Evolutionary conservation across 1,140 invertebrate genomes (phyloP).

Genomic region (Ganaspis sp.): DNA sequence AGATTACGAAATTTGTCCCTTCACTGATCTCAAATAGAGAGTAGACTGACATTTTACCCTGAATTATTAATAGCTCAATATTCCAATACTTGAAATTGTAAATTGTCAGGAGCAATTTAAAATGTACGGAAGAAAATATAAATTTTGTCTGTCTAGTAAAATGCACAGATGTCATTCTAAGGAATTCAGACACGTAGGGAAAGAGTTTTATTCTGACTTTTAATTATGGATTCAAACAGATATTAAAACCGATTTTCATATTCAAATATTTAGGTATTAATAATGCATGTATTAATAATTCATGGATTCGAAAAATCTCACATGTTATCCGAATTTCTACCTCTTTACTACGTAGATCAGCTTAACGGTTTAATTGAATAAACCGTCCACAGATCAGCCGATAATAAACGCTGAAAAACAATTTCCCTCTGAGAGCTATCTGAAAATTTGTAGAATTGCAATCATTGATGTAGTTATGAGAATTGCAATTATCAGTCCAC

Average conservation of each 20-base stretch:
- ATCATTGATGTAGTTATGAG: constrained; percentile 34
- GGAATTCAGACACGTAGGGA: no score
- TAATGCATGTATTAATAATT: constrained; percentile 51
- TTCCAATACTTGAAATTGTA: no score
- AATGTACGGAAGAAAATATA: no score
- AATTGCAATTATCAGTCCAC: background rate
- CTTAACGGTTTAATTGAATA: constrained; percentile 68
- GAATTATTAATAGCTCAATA: no score
- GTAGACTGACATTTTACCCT: no score
- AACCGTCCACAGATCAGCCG: constrained; percentile 57
- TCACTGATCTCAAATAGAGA: no score
- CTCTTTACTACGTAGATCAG: constrained; percentile 64
- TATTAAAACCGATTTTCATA: background rate
- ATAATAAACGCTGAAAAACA: constrained; percentile 65
- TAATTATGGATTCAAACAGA: no score
- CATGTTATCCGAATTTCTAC: constrained; percentile 55
- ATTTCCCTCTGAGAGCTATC: constrained; percentile 62
- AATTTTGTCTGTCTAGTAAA: no score
- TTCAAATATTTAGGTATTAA: constrained; percentile 21
- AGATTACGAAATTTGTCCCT: no score
- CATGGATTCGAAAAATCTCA: constrained; percentile 53
- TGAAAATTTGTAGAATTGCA: constrained; percentile 53
- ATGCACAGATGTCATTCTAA: no score
- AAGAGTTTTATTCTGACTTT: background rate
- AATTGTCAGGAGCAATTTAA: no score